Percentiles rank a stretch among this genome's conserved stretches.
These are phyloP conservation scores for Brassicogethes aeneus DNA, from an alignment of 2,888 invertebrate species.

Conservation along the genomic window DNA sequence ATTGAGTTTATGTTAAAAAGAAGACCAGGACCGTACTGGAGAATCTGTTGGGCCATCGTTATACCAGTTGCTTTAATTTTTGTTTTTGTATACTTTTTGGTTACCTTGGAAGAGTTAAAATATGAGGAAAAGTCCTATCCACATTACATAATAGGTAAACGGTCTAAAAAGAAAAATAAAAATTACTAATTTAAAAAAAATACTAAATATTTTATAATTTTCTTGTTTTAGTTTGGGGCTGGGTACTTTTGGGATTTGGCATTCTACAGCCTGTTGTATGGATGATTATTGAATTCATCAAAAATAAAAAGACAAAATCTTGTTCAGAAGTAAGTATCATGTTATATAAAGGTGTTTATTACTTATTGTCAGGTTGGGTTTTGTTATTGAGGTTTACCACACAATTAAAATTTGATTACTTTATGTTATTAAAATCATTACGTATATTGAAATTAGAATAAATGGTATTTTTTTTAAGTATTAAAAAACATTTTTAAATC, in stretches of 20 bases:
- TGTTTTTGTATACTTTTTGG: constrained; percentile 62
- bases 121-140: constrained; percentile 43
- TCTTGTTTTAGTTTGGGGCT: constrained; percentile 41
- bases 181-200: background rate
- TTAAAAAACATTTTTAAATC: too few relatives aligned
- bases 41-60: constrained; percentile 66
- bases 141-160: constrained; percentile 18
- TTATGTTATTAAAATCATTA: too few relatives aligned
- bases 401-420: too few relatives aligned
- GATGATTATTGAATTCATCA: constrained; percentile 16
- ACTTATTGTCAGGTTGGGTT: too few relatives aligned
- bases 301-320: constrained; percentile 5
- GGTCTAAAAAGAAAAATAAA: too few relatives aligned
- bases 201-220: too few relatives aligned
- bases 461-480: too few relatives aligned
- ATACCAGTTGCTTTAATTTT: constrained; percentile 60
- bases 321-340: constrained; percentile 2
- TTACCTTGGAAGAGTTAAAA: constrained; percentile 48
- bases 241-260: constrained; percentile 18
- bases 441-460: too few relatives aligned
- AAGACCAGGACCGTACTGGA: constrained; percentile 64
- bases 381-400: too few relatives aligned
- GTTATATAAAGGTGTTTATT: too few relatives aligned
- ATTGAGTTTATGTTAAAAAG: constrained; percentile 71
- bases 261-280: constrained; percentile 18